Base-by-base conservation (phyloP, 2,113 vertebrate genomes). In the Scomber scombrus region DNA sequence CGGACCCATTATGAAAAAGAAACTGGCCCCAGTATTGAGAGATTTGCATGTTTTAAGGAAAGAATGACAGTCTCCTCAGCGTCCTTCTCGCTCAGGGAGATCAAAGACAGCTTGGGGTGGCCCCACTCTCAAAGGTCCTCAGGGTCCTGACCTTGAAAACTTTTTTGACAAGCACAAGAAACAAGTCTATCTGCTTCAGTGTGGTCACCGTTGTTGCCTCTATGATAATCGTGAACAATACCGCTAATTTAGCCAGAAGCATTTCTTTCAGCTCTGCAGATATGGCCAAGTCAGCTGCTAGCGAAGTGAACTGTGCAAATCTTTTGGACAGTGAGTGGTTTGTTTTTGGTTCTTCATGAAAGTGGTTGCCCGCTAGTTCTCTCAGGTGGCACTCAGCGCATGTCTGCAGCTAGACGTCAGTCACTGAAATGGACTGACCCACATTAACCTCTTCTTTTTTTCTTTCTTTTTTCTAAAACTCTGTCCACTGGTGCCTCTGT, bases 21-120 rank as follows among this genome's bases (percentile, higher is more conserved):
- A 68, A 51, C 40, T 2, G 18, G 52, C 26, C n/a, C 46, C 49
- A 58, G 26, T 64, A 40, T 77, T 70, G 45, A 55, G 64, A 89
- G 73, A 91, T 92, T 84, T 87, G 80, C 90, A 90, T 89, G 70
- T 87, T 90, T 86, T 85, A 79, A 80, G 57, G 56, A 88, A 80
- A 82, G 66, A 87, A 86, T 62, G 66, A 68, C 55, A 7, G 31
- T 50, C 72, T 45, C 80, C 64, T 58, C 26, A 3, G 71, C n/a
- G 51, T 80, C 75, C 29, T 29, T 18, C 70, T 50, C 4, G 2
- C 60, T 82, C 58, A 3, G 8, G 26, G 31, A 82, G 75, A 92
- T 89, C 84, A 90, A 82, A 84, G 68, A 61, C 66, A 75, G 78
- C 88, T 71, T 84, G 81, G 78, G 88, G 81, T 80, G 86, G 89